A percentile compares a stretch with the other conserved stretches of the same genome.
Evolutionary conservation across 2,797 vertebrate genomes (phyloP).

Genomic region (Emys orbicularis): DNA sequence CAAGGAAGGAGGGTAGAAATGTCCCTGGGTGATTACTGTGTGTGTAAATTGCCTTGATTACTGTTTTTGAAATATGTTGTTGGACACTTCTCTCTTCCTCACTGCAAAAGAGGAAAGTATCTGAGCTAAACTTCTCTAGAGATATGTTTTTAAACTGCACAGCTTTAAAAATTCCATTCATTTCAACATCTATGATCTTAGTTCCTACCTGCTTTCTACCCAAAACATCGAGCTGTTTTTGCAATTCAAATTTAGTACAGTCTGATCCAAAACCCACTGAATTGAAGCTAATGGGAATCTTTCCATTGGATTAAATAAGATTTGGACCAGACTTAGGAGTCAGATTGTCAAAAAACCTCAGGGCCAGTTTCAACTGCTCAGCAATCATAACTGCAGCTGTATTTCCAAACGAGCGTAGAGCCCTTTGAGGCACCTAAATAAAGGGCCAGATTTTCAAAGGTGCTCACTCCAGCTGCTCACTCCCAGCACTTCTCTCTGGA

Average conservation of each 20-base stretch:
- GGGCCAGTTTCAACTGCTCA: neutral
- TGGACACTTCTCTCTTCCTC: neutral
- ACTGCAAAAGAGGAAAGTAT: neutral
- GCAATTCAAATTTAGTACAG: neutral
- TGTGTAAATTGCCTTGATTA: constrained; percentile 32
- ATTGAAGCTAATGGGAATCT: neutral
- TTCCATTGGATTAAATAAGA: neutral
- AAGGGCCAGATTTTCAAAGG: constrained; percentile 13
- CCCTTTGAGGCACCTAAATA: neutral
- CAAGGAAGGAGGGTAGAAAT: neutral
- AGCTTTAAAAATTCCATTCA: neutral
- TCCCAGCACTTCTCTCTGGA: neutral
- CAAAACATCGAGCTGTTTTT: neutral
- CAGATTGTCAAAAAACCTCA: neutral
- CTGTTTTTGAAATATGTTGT: constrained; percentile 26
- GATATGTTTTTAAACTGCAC: constrained; percentile 1
- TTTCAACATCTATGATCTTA: neutral
- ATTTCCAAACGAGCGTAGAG: neutral
- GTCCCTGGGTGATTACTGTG: neutral
- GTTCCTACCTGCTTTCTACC: constrained; percentile 8
- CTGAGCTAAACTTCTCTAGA: constrained; percentile 17
- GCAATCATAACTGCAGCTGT: neutral
- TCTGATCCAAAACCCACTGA: neutral
- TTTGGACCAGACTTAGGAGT: neutral
- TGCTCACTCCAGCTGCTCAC: neutral